Conservation (phyloP, 2,888 invertebrate genomes). For the Odontomyia ornata region DNA sequence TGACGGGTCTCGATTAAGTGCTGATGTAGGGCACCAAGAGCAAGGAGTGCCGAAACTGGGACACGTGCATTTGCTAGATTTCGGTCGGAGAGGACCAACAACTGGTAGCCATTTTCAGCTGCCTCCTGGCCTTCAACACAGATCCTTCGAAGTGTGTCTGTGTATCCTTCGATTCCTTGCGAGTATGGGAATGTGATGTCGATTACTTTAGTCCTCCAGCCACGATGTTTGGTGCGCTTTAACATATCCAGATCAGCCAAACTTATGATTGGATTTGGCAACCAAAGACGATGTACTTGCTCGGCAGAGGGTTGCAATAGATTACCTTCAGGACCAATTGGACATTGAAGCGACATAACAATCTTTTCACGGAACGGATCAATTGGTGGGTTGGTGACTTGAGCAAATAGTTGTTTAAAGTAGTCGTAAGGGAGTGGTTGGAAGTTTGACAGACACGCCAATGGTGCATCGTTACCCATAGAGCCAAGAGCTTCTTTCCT, state of each 20-base stretch:
- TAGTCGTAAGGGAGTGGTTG: slow-evolving; percentile 96
- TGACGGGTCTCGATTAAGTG: slow-evolving; percentile 92
- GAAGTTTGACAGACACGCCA: slow-evolving; percentile 95
- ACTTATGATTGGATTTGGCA: slow-evolving; percentile 94
- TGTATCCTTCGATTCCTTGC: slow-evolving; percentile 79
- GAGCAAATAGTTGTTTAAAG: slow-evolving; percentile 98
- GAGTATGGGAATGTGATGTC: slow-evolving; percentile 87
- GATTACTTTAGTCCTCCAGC: slow-evolving; percentile 87
- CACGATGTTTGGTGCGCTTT: slow-evolving; percentile 82
- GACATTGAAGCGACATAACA: slow-evolving; percentile 97
- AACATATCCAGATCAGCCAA: slow-evolving; percentile 89
- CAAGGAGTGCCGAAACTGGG: slow-evolving; percentile 83
- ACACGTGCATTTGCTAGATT: slow-evolving; percentile 70
- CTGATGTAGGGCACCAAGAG: slow-evolving; percentile 94
- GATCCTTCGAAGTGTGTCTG: slow-evolving; percentile 80
- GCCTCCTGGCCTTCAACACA: slow-evolving; percentile 84
- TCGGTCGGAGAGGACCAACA: slow-evolving; percentile 88
- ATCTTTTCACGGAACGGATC: slow-evolving; percentile 98
- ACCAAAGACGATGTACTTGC: slow-evolving; percentile 89
- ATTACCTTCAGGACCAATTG: slow-evolving; percentile 96
- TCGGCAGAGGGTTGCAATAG: slow-evolving; percentile 87
- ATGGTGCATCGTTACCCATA: slow-evolving; percentile 98
- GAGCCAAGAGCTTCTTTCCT: slow-evolving; percentile 98
- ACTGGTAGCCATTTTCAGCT: slow-evolving; percentile 79
- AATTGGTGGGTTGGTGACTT: slow-evolving; percentile 99